Base-by-base conservation (phyloP, 92 coral and sea anemone genomes). In the Porites cylindrica region DNA sequence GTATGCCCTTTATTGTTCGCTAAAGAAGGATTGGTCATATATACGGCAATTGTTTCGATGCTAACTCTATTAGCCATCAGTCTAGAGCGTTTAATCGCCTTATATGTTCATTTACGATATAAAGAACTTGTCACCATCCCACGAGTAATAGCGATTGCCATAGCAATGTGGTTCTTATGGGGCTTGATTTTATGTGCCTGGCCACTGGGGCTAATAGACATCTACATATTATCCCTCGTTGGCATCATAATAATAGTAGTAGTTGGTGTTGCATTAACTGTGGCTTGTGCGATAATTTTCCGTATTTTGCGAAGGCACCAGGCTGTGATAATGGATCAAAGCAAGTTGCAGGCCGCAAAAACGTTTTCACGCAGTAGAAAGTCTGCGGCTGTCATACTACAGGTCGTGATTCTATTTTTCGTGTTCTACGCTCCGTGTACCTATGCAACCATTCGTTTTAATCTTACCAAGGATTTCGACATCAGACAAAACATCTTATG, bases 221-320 rank as follows among this genome's bases (percentile, higher is more conserved):
- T 78, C 72, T 62, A 78, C n/a, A 43, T 47, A 51, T 52, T 78
- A 38, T 78, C 82, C 72, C 71, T 50, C n/a, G 32, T 64, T n/a
- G 47, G 82, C 61, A 59, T 78, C 14, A 53, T 62, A 19, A 62
- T 78, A 19, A 78, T 78, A 62, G 69, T 43, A 8, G 60, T 43
- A 19, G 58, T 78, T 10, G 82, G 38, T 17, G 11, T 63, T 12
- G 82, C 61, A 64, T 64, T 78, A 72, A 56, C 71, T 19, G 51
- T 51, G 13, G 18, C 68, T 17, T 78, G 72, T 65, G 82, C 82
- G 38, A 65, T 62, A 78, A 78, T 78, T 47, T 78, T 78, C 20
- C 82, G 82, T 47, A 78, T 78, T 47, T 63, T 78, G 65, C 71
- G 82, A 16, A 65, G 82, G 38, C 82, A 78, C 68, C 82, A 63